Conservation (phyloP, 1,140 invertebrate species). For the Onthophagus taurus region DNA sequence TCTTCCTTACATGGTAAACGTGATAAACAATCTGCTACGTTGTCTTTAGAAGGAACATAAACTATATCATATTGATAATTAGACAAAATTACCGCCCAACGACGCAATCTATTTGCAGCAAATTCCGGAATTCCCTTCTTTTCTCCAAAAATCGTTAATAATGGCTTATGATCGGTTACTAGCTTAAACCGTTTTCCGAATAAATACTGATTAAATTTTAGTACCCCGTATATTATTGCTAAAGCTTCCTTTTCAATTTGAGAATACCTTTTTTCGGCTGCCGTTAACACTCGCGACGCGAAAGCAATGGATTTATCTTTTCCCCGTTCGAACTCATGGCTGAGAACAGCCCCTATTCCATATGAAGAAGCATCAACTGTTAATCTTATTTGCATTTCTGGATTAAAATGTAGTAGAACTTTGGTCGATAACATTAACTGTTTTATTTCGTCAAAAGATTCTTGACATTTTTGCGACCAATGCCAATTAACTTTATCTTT, state of each 20-base stretch:
- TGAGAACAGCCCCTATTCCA: conserved; percentile 25
- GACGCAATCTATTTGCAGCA: conserved; percentile 13
- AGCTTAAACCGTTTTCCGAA: conserved; percentile 42
- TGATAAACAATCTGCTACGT: neutral
- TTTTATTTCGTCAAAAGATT: conserved; percentile 24
- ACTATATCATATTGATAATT: conserved; percentile 8
- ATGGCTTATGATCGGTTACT: conserved; percentile 42
- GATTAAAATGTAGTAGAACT: conserved; percentile 23
- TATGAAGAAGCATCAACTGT: conserved; percentile 20
- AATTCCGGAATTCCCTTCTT: conserved; percentile 19
- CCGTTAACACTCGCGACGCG: conserved; percentile 38
- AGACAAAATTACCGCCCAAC: conserved; percentile 12
- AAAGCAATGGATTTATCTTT: conserved; percentile 37
- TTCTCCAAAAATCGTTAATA: conserved; percentile 39
- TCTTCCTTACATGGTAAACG: neutral
- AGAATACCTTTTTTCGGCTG: conserved; percentile 40
- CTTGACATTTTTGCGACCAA: conserved; percentile 15
- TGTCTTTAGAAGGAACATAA: conserved; percentile 6
- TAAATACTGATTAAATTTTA: conserved; percentile 45
- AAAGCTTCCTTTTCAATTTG: conserved; percentile 47
- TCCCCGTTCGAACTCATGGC: conserved; percentile 25
- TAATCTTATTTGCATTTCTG: conserved; percentile 17
- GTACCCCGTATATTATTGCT: conserved; percentile 42
- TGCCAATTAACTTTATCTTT: conserved; percentile 27
- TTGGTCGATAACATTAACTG: conserved; percentile 22